Evolutionary conservation across 2,888 invertebrate species (phyloP).

Genomic region (Encarsia formosa): DNA sequence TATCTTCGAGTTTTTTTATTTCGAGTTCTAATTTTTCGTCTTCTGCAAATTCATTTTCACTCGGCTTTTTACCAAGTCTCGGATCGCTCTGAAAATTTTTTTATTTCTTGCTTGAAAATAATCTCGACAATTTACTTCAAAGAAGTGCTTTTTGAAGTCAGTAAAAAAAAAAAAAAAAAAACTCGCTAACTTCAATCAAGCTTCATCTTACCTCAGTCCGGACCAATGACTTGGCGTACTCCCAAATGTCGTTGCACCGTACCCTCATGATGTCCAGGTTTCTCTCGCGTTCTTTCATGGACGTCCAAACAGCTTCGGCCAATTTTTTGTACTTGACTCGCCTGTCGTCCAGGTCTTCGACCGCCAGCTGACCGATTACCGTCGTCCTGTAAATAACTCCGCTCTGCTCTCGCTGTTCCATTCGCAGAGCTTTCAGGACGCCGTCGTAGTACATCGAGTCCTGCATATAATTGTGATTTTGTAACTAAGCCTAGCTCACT

Average conservation of each 20-base stretch:
- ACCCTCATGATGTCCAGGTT: slow-evolving; percentile 55
- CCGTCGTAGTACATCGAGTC: slow-evolving; percentile 64
- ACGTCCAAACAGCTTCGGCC: slow-evolving; percentile 59
- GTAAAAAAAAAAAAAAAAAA: neutral
- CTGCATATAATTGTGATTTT: slow-evolving; percentile 41
- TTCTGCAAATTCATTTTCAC: slow-evolving; percentile 25
- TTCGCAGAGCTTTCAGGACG: slow-evolving; percentile 57
- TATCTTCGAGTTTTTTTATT: slow-evolving; percentile 45
- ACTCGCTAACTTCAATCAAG: neutral
- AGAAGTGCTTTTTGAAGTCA: neutral
- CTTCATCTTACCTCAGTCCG: slow-evolving; percentile 49
- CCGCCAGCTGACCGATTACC: slow-evolving; percentile 64
- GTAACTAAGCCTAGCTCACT: neutral
- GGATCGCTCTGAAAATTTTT: slow-evolving; percentile 31
- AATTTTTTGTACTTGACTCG: slow-evolving; percentile 59
- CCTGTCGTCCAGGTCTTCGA: slow-evolving; percentile 64
- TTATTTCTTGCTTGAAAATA: neutral
- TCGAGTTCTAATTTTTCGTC: slow-evolving; percentile 43
- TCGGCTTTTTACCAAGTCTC: slow-evolving; percentile 20
- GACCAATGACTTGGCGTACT: slow-evolving; percentile 51
- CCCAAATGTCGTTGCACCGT: slow-evolving; percentile 49
- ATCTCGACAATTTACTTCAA: neutral
- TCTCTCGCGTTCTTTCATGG: slow-evolving; percentile 60
- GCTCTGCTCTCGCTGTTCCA: slow-evolving; percentile 60
- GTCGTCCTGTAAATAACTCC: slow-evolving; percentile 62